phyloP scores from a whole-genome alignment of 2,888 invertebrate species.

The Carpatolechia fugitivella region DNA sequence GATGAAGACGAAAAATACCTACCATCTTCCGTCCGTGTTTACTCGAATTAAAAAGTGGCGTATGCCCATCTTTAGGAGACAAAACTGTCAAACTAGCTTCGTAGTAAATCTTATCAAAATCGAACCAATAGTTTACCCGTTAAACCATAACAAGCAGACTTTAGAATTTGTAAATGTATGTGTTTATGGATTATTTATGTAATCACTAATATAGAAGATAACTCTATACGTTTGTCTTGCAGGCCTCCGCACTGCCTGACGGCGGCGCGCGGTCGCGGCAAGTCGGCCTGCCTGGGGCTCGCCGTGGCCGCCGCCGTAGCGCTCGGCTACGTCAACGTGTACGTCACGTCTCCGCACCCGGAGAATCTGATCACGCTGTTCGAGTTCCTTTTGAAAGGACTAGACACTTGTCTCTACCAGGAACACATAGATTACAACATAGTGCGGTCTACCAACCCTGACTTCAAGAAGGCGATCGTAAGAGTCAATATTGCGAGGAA shows the following conservation, averaged over 20 bases:
- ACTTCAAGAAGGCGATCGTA: constrained; percentile 97
- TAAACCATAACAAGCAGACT: no score
- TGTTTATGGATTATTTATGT: no score
- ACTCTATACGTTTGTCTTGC: constrained; percentile 35
- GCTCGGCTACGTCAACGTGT: constrained; percentile 94
- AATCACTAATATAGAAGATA: no score
- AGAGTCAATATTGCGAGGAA: constrained; percentile 94
- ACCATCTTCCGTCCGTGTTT: no score
- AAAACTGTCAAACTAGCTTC: no score
- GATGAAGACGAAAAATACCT: no score
- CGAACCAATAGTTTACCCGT: no score
- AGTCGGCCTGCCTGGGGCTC: constrained; percentile 97
- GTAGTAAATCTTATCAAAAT: no score
- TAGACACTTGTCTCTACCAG: constrained; percentile 95
- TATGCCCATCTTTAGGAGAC: no score
- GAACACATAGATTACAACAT: constrained; percentile 98
- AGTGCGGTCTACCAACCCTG: constrained; percentile 95
- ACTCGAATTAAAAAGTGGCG: no score
- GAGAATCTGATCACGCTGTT: constrained; percentile 99
- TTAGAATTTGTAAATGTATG: no score
- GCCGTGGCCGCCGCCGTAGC: constrained; percentile 92
- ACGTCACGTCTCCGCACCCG: constrained; percentile 98
- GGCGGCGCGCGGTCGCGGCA: constrained; percentile 97
- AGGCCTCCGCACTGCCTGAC: constrained; percentile 96
- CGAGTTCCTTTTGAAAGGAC: constrained; percentile 95